Evolutionary conservation across 1,140 invertebrate genomes (phyloP).

Genomic region (Vollenhovia emeryi): DNA sequence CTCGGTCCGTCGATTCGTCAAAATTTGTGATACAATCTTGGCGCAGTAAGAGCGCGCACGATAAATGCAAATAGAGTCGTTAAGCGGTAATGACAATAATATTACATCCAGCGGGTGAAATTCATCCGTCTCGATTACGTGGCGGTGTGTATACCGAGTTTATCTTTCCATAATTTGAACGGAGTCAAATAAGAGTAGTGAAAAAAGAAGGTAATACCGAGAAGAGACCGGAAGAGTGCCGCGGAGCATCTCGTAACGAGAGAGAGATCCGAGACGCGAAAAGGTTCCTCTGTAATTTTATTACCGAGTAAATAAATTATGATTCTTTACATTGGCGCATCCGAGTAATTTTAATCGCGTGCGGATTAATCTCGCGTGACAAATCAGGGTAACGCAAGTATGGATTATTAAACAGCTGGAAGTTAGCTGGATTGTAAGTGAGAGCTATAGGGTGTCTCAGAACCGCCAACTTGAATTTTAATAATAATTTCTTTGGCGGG

Average conservation of each 20-base stretch:
- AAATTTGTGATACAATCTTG: constrained; percentile 19
- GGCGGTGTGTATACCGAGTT: not conserved
- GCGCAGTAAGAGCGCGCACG: not conserved
- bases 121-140: constrained; percentile 24
- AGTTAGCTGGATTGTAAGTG: not conserved
- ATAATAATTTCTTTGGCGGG: constrained; percentile 13
- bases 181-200: constrained; percentile 7
- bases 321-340: not conserved
- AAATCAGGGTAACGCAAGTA: not conserved
- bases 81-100: constrained; percentile 24
- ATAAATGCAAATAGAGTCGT: constrained; percentile 26
- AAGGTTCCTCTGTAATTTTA: constrained; percentile 34
- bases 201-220: constrained; percentile 20
- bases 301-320: constrained; percentile 11
- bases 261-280: not conserved
- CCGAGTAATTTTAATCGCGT: constrained; percentile 28
- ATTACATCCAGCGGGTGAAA: constrained; percentile 22
- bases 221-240: not conserved
- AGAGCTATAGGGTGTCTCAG: not conserved
- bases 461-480: not conserved
- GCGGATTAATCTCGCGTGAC: constrained; percentile 27
- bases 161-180: constrained; percentile 27
- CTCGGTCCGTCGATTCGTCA: not conserved
- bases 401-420: constrained; percentile 8
- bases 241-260: constrained; percentile 13